phyloP scores from a whole-genome alignment of 2,797 vertebrate genomes.

The Gallinago nigripennis region DNA sequence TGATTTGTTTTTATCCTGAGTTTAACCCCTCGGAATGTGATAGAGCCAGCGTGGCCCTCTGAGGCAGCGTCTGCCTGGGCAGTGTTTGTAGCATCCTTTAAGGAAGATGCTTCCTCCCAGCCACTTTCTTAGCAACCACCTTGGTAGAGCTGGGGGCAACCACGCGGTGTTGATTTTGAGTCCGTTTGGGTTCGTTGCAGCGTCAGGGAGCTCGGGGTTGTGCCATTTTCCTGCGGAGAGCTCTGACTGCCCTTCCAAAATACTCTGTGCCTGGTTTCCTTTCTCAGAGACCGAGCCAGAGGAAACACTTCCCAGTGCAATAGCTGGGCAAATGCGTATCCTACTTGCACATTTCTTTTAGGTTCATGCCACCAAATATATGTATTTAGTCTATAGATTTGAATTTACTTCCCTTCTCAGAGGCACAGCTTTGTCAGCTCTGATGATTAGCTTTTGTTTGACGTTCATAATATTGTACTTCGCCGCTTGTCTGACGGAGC shows the following conservation, averaged over 20 bases:
- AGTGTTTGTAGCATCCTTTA: neutral
- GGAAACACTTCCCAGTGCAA: neutral
- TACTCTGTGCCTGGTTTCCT: neutral
- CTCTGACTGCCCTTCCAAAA: neutral
- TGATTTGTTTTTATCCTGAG: neutral
- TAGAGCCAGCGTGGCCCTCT: accelerated
- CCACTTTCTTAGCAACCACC: neutral
- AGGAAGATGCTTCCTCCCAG: neutral
- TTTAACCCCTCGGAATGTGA: neutral
- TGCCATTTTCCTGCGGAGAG: neutral
- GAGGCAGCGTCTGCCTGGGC: neutral
- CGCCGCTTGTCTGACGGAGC: neutral
- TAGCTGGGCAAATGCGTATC: neutral
- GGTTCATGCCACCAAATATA: neutral
- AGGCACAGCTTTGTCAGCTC: constrained; percentile 10
- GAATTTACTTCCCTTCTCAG: constrained; percentile 7
- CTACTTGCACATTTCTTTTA: neutral
- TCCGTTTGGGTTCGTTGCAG: neutral
- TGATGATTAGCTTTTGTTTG: constrained; percentile 12
- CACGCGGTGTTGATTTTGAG: neutral
- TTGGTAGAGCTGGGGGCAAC: neutral
- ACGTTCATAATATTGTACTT: constrained; percentile 35
- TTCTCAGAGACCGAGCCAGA: neutral
- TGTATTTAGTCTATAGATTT: neutral
- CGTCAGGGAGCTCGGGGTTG: neutral